A percentile compares a stretch with the other conserved stretches of the same genome.
Evolutionary conservation across 2,797 vertebrate genomes (phyloP).

Genomic region (Thunnus albacares): DNA sequence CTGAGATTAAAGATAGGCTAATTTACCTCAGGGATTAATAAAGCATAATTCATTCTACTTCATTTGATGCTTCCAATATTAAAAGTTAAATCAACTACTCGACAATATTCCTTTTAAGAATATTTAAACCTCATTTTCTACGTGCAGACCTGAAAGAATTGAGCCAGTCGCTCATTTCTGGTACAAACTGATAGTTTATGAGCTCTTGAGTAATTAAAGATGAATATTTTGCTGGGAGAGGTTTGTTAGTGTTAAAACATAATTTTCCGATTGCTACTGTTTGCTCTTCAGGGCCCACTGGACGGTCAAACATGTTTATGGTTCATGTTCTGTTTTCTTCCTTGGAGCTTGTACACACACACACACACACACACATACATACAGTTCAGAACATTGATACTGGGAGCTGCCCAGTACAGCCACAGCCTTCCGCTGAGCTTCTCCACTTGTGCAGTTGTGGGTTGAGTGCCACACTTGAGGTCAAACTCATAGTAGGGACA

Average conservation of each 20-base stretch:
- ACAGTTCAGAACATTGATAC: conserved; percentile 46
- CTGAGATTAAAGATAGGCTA: too few relatives aligned
- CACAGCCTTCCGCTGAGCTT: conserved; percentile 41
- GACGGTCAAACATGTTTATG: conserved; percentile 51
- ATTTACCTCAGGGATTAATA: too few relatives aligned
- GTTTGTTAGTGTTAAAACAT: conserved; percentile 69
- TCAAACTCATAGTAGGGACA: conserved; percentile 52
- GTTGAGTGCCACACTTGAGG: conserved; percentile 17
- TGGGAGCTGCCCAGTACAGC: conserved; percentile 61
- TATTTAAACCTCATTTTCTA: neutral
- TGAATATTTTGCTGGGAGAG: conserved; percentile 76
- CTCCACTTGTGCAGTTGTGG: conserved; percentile 23
- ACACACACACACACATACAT: neutral
- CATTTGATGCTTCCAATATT: too few relatives aligned
- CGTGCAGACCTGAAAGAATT: neutral
- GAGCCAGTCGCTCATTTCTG: conserved; percentile 33
- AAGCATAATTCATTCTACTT: too few relatives aligned
- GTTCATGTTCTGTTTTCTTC: conserved; percentile 60
- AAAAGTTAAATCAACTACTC: neutral
- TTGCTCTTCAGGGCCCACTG: conserved; percentile 51
- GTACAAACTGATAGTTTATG: neutral
- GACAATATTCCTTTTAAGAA: conserved; percentile 1
- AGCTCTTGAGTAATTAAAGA: conserved; percentile 61
- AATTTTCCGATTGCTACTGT: conserved; percentile 73
- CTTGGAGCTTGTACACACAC: conserved; percentile 19